Percentiles rank a stretch among this genome's conserved stretches.
Conservation (phyloP, 2,888 invertebrate species). For the Catocala sponsa region DNA sequence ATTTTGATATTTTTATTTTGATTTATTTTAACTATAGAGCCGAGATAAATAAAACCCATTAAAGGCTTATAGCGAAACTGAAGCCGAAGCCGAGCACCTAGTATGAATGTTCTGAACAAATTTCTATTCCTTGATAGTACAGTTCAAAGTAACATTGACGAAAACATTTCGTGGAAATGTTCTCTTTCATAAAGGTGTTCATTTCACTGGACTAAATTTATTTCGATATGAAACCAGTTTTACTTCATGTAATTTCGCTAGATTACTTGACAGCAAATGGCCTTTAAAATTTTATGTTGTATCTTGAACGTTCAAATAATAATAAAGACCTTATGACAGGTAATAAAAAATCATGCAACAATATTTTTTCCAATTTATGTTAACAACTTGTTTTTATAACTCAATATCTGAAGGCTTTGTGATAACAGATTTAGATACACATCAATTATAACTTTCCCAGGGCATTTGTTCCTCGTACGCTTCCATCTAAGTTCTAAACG, state of each 20-base stretch:
- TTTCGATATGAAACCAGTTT: slow-evolving; percentile 61
- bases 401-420: slow-evolving; percentile 75
- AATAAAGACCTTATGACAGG: slow-evolving; percentile 82
- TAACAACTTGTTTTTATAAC: slow-evolving; percentile 83
- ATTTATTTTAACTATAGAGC: too few species aligned
- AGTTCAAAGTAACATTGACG: too few species aligned
- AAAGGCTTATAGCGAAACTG: too few species aligned
- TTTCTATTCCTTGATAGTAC: too few species aligned
- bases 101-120: too few species aligned
- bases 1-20: too few species aligned
- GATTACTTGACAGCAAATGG: slow-evolving; percentile 72
- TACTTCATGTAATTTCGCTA: slow-evolving; percentile 66
- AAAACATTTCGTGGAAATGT: too few species aligned
- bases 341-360: slow-evolving; percentile 77
- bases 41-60: too few species aligned
- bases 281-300: slow-evolving; percentile 79
- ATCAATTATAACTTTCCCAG: slow-evolving; percentile 76
- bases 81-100: too few species aligned
- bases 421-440: slow-evolving; percentile 75
- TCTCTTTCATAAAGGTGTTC: slow-evolving; percentile 8
- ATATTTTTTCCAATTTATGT: slow-evolving; percentile 84
- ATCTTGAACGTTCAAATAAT: slow-evolving; percentile 81
- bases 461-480: slow-evolving; percentile 56
- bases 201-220: slow-evolving; percentile 51
- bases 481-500: slow-evolving; percentile 34